These are phyloP conservation scores for Pseudoips prasinana DNA, from an alignment of 2,888 invertebrate species.

Conservation along the genomic window DNA sequence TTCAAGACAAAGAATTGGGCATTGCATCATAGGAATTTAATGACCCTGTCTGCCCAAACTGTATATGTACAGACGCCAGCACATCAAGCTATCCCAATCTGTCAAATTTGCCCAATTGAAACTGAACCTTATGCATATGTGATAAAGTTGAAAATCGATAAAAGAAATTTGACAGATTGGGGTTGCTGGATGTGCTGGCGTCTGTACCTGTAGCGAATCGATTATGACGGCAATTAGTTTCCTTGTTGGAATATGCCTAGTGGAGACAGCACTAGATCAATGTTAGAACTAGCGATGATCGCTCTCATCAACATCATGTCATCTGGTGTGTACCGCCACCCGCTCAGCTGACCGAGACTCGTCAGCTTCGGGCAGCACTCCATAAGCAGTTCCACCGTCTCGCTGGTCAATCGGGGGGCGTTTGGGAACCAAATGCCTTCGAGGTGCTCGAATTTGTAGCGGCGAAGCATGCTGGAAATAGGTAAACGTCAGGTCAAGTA, in stretches of 20 bases:
- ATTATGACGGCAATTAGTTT: constrained; percentile 35
- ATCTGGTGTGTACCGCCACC: constrained; percentile 85
- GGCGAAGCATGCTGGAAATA: constrained; percentile 83
- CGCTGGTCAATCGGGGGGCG: constrained; percentile 83
- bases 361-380: constrained; percentile 85
- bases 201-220: too few species aligned
- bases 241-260: constrained; percentile 79
- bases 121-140: too few species aligned
- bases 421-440: constrained; percentile 87
- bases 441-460: constrained; percentile 83
- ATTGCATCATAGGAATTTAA: too few species aligned
- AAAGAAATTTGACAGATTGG: too few species aligned
- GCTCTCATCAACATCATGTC: constrained; percentile 85
- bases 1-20: too few species aligned
- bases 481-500: too few species aligned
- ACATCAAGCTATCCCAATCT: too few species aligned
- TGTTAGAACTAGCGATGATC: constrained; percentile 85
- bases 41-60: too few species aligned
- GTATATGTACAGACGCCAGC: too few species aligned
- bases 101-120: too few species aligned
- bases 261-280: constrained; percentile 84
- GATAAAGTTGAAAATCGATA: too few species aligned
- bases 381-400: constrained; percentile 85
- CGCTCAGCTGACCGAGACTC: constrained; percentile 85
- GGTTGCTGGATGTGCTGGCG: too few species aligned